These are phyloP conservation scores for Gila robusta DNA, from an alignment of 2,797 vertebrate genomes.

Conservation along the genomic window DNA sequence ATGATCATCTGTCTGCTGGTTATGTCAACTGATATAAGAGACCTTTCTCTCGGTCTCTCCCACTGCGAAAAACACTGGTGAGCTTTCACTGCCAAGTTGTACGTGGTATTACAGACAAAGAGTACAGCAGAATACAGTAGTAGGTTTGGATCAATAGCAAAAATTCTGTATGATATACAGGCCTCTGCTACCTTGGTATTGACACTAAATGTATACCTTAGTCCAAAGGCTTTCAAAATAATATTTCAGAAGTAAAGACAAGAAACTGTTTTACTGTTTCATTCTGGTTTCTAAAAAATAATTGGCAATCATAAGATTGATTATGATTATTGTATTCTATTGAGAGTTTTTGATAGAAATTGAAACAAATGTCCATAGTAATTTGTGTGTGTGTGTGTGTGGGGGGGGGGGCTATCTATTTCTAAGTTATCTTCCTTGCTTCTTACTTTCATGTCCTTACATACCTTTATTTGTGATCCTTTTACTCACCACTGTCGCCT, in stretches of 20 bases:
- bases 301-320: too few species aligned
- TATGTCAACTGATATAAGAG: constrained; percentile 22
- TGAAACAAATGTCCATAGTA: not conserved
- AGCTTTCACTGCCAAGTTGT: not conserved
- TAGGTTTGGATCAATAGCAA: not conserved
- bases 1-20: constrained; percentile 30
- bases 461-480: constrained; percentile 14
- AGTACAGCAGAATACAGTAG: not conserved
- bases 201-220: not conserved
- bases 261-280: not conserved
- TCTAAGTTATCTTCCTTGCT: not conserved
- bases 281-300: not conserved
- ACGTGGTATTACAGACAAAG: not conserved
- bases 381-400: too few species aligned
- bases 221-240: not conserved
- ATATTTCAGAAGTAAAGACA: not conserved
- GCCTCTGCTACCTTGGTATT: not conserved
- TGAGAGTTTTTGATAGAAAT: too few species aligned
- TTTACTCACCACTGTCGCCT: constrained; percentile 4
- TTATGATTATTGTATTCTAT: too few species aligned
- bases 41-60: constrained; percentile 17
- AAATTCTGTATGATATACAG: not conserved
- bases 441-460: not conserved
- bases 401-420: too few species aligned
- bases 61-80: not conserved